A percentile compares a stretch with the other conserved stretches of the same genome.
phyloP scores from a whole-genome alignment of 2,888 invertebrate genomes.

The Drosophila picticornis region DNA sequence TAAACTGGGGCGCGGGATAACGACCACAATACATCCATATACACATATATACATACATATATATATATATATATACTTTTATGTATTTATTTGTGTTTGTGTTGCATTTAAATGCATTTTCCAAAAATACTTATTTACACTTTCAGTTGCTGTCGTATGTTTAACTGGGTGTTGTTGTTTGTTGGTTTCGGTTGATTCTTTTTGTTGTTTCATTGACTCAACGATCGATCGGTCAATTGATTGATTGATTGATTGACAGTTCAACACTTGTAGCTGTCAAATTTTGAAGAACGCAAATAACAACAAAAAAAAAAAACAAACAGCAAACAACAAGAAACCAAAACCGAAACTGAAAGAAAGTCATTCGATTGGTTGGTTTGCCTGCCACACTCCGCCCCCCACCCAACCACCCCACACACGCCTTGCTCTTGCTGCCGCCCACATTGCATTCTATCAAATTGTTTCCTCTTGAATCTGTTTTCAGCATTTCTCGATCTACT shows the following conservation, averaged over 20 bases:
- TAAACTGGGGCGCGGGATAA: conserved; percentile 55
- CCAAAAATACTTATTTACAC: conserved; percentile 14
- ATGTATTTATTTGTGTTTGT: conserved; percentile 11
- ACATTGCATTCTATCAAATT: conserved; percentile 1
- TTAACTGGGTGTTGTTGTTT: conserved; percentile 10
- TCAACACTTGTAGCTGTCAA: conserved; percentile 84
- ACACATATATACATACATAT: neutral
- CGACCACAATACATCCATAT: conserved; percentile 7
- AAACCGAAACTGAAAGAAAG: conserved; percentile 1
- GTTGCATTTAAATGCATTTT: conserved; percentile 31
- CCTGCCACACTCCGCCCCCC: neutral
- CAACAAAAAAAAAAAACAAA: neutral
- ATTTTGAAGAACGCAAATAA: conserved; percentile 47
- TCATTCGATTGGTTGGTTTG: conserved; percentile 5
- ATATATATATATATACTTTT: neutral
- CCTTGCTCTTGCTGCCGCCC: conserved; percentile 1
- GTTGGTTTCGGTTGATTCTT: neutral
- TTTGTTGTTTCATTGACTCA: conserved; percentile 50
- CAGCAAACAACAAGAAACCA: neutral
- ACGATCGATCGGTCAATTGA: conserved; percentile 42
- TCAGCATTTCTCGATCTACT: neutral
- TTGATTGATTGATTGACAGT: conserved; percentile 81
- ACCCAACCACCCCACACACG: neutral
- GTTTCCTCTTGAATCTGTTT: neutral
- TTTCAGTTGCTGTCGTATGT: conserved; percentile 16